Conservation (phyloP, 1,140 invertebrate species). For the Papilio xuthus region DNA sequence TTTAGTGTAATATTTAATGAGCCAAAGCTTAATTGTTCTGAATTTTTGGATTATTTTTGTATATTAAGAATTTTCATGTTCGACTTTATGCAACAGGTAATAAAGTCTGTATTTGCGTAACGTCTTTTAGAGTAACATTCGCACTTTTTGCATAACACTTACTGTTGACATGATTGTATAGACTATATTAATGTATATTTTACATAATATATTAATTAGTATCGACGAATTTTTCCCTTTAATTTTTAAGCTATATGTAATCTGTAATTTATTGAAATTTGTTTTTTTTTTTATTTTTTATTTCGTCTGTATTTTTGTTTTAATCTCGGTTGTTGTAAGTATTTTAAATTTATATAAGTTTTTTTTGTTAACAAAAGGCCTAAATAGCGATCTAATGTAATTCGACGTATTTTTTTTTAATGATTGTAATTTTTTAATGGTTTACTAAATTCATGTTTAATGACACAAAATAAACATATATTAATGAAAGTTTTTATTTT, state of each 20-base stretch:
- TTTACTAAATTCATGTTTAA: slow-evolving; percentile 34
- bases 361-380: slow-evolving; percentile 32
- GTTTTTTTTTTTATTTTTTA: slow-evolving; percentile 55
- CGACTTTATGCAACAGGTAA: slow-evolving; percentile 24
- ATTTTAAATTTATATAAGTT: background rate
- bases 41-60: slow-evolving; percentile 6
- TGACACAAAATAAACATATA: slow-evolving; percentile 39
- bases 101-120: slow-evolving; percentile 54
- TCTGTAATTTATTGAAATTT: slow-evolving; percentile 52
- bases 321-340: slow-evolving; percentile 43
- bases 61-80: slow-evolving; percentile 24
- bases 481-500: background rate
- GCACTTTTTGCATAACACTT: slow-evolving; percentile 78
- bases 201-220: slow-evolving; percentile 48
- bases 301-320: slow-evolving; percentile 46
- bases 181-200: slow-evolving; percentile 67
- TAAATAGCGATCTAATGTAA: slow-evolving; percentile 30
- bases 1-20: slow-evolving; percentile 18
- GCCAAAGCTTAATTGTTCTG: slow-evolving; percentile 21
- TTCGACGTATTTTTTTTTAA: slow-evolving; percentile 31
- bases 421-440: slow-evolving; percentile 28
- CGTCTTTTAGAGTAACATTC: slow-evolving; percentile 46
- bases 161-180: slow-evolving; percentile 77
- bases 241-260: slow-evolving; percentile 51
- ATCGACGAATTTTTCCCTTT: slow-evolving; percentile 52